Evolutionary conservation across 2,113 vertebrate genomes (phyloP).

Genomic region (Mandrillus leucophaeus): DNA sequence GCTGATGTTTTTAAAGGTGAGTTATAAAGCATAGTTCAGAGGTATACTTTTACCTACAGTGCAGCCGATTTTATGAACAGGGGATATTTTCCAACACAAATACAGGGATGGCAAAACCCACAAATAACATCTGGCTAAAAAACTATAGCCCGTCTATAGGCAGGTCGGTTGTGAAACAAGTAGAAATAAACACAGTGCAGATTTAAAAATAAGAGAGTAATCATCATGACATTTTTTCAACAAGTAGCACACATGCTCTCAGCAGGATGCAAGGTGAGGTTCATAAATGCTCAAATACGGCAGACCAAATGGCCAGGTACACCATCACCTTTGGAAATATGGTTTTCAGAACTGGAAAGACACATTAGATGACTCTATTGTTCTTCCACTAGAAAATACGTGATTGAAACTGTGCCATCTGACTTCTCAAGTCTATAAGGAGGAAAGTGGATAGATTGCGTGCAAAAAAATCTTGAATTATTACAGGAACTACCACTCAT

Average conservation of each 20-base stretch:
- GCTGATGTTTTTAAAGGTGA: neutral
- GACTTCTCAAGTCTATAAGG: neutral
- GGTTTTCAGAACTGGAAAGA: neutral
- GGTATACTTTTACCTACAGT: neutral
- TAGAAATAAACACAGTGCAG: neutral
- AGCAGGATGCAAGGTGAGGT: neutral
- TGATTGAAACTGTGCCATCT: neutral
- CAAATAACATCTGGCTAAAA: conserved; percentile 12
- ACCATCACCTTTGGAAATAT: neutral
- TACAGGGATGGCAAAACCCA: neutral
- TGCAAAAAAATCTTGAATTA: neutral
- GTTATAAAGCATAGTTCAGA: neutral
- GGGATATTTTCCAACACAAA: neutral
- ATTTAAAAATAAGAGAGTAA: conserved; percentile 43
- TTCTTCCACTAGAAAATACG: neutral
- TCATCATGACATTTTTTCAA: neutral
- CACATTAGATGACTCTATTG: neutral
- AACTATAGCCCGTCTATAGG: neutral
- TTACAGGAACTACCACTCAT: neutral
- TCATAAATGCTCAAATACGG: neutral
- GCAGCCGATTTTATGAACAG: neutral
- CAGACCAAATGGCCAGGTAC: neutral
- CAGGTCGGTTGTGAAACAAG: neutral
- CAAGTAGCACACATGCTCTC: neutral
- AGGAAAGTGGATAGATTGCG: neutral